A percentile compares a stretch with the other conserved stretches of the same genome.
Evolutionary conservation across 1,140 invertebrate genomes (phyloP).

Genomic region (Hestina assimilis): DNA sequence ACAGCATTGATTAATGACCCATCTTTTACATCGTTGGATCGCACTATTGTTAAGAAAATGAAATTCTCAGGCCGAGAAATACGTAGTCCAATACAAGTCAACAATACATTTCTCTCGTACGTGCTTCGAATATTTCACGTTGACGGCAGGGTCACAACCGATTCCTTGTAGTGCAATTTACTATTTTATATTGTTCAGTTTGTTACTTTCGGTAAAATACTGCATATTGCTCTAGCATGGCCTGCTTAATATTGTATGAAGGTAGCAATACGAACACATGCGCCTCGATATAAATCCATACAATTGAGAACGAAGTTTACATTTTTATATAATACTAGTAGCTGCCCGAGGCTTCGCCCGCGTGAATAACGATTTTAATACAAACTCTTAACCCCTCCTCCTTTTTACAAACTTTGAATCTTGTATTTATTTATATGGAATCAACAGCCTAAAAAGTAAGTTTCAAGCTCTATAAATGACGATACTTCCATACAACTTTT

Average conservation of each 20-base stretch:
- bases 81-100: conserved; percentile 9
- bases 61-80: conserved; percentile 12
- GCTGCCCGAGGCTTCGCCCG: no score
- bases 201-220: conserved; percentile 6
- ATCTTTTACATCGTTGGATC: conserved; percentile 10
- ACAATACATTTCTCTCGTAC: conserved; percentile 16
- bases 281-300: background rate
- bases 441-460: no score
- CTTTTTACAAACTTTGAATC: no score
- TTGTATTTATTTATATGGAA: no score
- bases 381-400: no score
- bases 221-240: background rate
- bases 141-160: conserved; percentile 7
- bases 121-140: conserved; percentile 12
- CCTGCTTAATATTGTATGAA: background rate
- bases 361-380: no score
- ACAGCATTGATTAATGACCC: conserved; percentile 3
- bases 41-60: conserved; percentile 15
- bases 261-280: background rate
- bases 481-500: no score
- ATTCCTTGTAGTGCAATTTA: conserved; percentile 12
- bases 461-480: no score
- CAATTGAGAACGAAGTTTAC: background rate
- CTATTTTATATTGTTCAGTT: background rate
- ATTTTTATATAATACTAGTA: background rate